Conservation (phyloP, 1,140 invertebrate species). For the Drosophila hydei region DNA sequence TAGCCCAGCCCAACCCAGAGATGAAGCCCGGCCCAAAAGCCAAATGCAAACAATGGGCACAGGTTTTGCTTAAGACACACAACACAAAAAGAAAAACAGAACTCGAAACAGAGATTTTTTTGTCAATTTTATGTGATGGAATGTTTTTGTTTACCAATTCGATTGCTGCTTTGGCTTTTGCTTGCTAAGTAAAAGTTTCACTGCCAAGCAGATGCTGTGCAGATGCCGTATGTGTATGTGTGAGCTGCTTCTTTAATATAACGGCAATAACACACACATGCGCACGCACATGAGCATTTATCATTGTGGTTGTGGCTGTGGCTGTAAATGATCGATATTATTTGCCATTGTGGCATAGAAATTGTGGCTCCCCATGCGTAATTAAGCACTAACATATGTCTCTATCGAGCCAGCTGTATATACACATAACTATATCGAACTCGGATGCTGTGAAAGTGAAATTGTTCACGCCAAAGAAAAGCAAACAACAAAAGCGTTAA, state of each 20-base stretch:
- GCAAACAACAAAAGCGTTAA: constrained; percentile 62
- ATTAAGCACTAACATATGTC: constrained; percentile 74
- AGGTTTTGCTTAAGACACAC: constrained; percentile 39
- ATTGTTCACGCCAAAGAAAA: constrained; percentile 65
- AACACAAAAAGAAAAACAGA: constrained; percentile 30
- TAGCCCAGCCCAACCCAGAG: constrained; percentile 16
- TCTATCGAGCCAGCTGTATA: constrained; percentile 27
- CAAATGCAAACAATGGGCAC: constrained; percentile 57
- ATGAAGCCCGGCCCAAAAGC: not conserved
- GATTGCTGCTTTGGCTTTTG: constrained; percentile 32
- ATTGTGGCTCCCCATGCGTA: constrained; percentile 67
- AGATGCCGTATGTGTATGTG: constrained; percentile 21
- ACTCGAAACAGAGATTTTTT: constrained; percentile 35
- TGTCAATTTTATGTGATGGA: constrained; percentile 41
- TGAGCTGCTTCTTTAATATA: constrained; percentile 47
- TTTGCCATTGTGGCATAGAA: constrained; percentile 79
- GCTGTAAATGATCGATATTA: constrained; percentile 76
- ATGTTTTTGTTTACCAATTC: constrained; percentile 59
- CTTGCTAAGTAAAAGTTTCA: constrained; percentile 57
- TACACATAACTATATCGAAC: constrained; percentile 26
- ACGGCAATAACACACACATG: constrained; percentile 39
- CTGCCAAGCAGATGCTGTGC: constrained; percentile 50
- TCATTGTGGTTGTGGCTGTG: constrained; percentile 29
- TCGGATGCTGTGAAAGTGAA: constrained; percentile 77
- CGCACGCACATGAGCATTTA: too few species aligned